Base-by-base conservation (phyloP, 2,113 vertebrate species). In the Gracilinanus agilis region DNA sequence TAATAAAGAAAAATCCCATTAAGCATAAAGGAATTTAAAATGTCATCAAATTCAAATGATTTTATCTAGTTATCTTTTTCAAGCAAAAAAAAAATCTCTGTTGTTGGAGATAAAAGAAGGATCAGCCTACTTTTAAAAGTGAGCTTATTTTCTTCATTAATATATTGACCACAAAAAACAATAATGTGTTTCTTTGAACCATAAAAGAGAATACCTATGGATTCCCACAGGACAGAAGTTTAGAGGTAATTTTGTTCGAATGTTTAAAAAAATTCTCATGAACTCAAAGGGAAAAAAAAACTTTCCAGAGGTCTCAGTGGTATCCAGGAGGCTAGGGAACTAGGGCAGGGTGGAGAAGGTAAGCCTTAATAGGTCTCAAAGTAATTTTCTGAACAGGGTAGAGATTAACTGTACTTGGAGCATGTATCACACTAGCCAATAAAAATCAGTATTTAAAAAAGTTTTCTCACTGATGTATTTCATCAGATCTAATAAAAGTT, bases 281-380 rank as follows among this genome's bases (percentile, higher is more conserved):
- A 83, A 83, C 7, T 83, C n/a, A 83, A 83, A 23, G 9, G 67
- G n/a, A n/a, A 75, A 83, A 67, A 34, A 83, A 83, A 23, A 75
- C 27, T 83, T 83, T 83, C 67, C 11, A 83, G 67, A 40, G 19
- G 16, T 21, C 67, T 83, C 2, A 40, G 21, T 83, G 34, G 67
- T 83, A n/a, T 83, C n/a, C 67, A 83, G 34, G n/a, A 19, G 16
- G 7, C n/a, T 40, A 10, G 24, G 7, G 2, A 53, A 0, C 3
- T 53, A 40, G 67, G 2, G 40, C 21, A 10, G 1, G 3, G 21
- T 4, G 13, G 3, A 11, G 0, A 13, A 25, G 21, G 11, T 34
- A 24, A 88, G 23, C 13, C 40, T 11, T 75, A 27, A 67, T 25
- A 4, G 75, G 40, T 67, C n/a, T 56, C 55, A 34, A 88, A 55